A percentile compares a stretch with the other conserved stretches of the same genome.
Conservation (phyloP, 2,797 vertebrate species). For the Acanthurus lineatus region DNA sequence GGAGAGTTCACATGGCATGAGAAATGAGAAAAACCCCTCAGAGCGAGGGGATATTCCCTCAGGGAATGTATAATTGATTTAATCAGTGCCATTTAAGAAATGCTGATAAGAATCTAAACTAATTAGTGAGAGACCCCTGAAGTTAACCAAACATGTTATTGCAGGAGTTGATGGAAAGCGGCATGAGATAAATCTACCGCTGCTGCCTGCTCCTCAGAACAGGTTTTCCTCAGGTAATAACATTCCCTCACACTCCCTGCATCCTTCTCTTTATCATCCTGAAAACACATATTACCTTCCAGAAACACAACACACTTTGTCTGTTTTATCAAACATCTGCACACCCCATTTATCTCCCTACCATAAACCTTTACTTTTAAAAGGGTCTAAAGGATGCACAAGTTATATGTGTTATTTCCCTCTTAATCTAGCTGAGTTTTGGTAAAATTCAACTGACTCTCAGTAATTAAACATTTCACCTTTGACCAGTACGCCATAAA, state of each 20-base stretch:
- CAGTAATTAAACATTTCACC: background rate
- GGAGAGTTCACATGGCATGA: background rate
- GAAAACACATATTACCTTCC: slow-evolving; percentile 10
- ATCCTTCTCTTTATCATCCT: slow-evolving; percentile 9
- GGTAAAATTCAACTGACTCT: background rate
- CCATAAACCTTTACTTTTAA: background rate
- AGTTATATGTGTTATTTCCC: slow-evolving; percentile 2
- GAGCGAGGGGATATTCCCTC: background rate
- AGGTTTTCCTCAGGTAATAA: slow-evolving; percentile 20
- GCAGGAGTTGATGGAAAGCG: slow-evolving; percentile 9
- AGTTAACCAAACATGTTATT: slow-evolving; percentile 12
- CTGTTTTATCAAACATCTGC: background rate
- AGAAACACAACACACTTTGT: background rate
- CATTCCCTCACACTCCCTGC: background rate
- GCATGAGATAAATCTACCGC: slow-evolving; percentile 8
- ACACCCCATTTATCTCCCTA: background rate
- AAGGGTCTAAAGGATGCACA: background rate
- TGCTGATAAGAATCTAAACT: slow-evolving; percentile 43
- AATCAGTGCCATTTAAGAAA: slow-evolving; percentile 41
- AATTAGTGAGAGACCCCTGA: slow-evolving; percentile 35
- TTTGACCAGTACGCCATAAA: background rate
- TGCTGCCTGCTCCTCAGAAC: background rate
- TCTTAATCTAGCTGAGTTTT: slow-evolving; percentile 1
- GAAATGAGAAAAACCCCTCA: slow-evolving; percentile 1
- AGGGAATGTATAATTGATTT: slow-evolving; percentile 39